phyloP scores from a whole-genome alignment of 2,113 vertebrate genomes.

The Tauraco erythrolophus region DNA sequence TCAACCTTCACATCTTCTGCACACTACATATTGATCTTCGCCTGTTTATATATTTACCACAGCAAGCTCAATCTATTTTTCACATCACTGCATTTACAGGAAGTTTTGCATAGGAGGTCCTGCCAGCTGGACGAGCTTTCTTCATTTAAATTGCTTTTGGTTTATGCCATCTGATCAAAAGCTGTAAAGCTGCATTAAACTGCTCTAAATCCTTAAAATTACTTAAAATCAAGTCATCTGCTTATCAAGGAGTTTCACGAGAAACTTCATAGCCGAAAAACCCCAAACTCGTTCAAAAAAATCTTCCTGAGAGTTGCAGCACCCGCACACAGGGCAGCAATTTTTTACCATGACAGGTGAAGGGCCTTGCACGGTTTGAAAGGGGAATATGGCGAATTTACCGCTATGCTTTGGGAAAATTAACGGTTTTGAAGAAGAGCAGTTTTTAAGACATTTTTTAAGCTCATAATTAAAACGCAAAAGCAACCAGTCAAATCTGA shows the following conservation, averaged over 20 bases:
- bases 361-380: rapidly evolving
- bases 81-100: neutral
- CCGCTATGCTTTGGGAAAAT: neutral
- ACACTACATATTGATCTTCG: neutral
- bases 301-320: neutral
- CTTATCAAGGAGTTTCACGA: neutral
- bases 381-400: neutral
- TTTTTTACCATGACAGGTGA: too few species aligned
- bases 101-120: neutral
- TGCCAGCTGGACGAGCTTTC: neutral
- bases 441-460: neutral
- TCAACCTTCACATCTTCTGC: neutral
- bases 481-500: rapidly evolving
- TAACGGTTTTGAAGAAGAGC: neutral
- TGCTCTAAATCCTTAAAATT: neutral
- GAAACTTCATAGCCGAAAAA: too few species aligned
- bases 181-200: neutral
- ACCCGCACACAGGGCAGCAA: rapidly evolving
- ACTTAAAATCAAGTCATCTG: neutral
- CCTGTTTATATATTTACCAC: neutral
- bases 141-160: neutral
- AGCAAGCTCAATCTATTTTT: neutral
- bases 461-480: neutral
- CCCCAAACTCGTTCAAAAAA: neutral
- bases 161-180: neutral